Base-by-base conservation (phyloP, 2,888 invertebrate genomes). In the Cephus pygmeus region DNA sequence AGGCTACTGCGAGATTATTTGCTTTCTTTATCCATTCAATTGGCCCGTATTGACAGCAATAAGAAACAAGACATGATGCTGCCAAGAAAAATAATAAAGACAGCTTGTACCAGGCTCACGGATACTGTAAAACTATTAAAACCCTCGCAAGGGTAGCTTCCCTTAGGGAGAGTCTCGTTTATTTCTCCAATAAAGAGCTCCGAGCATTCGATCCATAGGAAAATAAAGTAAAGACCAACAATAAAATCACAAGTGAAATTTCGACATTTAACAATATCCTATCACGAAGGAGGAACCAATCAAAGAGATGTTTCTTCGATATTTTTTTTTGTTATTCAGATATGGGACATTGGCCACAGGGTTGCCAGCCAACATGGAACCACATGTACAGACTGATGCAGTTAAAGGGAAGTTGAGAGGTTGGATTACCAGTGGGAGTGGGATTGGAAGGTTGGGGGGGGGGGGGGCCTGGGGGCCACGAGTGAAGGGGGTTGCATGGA, bases 111-210 rank as follows among this genome's bases (percentile, higher is more conserved):
- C 80, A 79, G 79, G 81, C 79, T 80, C 81, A 82, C 79, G 81
- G 80, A 77, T n/a, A 75, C 81, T 82, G 81, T 80, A 77, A 82
- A 81, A 80, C 81, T 83, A 83, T 83, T 82, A 83, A 83, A 83
- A 81, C 80, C 79, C 78, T 79, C 79, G 77, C 76, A 80, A 80
- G 80, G 79, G 81, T 69, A 75, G 75, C 79, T 56, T 56, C 56
- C 56, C 56, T 56, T 56, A 56, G 56, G 56, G 56, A 56, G 56
- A 56, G 56, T 56, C 56, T 23, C 23, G 23, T 56, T 23, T 56
- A 23, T 56, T 23, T 56, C 56, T 23, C 23, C 9, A 23, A 56
- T 23, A 56, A 56, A 56, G 23, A 56, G 56, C 9, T 56, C 56
- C 56, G 9, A 56, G 56, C 56, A 23, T 56, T 56, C 56, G 56